Base-by-base conservation (phyloP, 2,888 invertebrate genomes). In the Perdita meconis region DNA sequence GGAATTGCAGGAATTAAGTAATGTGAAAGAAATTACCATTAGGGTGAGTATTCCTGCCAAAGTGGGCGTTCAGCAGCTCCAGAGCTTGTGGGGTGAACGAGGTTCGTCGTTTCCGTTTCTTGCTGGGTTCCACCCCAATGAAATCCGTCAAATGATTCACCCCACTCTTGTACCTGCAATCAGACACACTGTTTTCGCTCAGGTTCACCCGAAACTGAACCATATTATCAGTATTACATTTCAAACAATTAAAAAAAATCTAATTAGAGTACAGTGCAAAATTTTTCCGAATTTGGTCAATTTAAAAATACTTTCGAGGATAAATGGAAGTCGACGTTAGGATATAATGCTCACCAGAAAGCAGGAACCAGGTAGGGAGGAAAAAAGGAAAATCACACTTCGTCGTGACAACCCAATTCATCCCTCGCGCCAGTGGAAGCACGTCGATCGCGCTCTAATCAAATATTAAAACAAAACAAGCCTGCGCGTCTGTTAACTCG, bases 41-140 rank as follows among this genome's bases (percentile, higher is more conserved):
- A 42, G 99, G 99, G 95, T 99, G 99, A 68, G 98, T 99, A 93
- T 98, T 98, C 89, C 97, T 95, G 93, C 98, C 98, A 91, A 99
- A 99, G 93, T 98, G 98, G 71, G 97, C 97, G 93, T 98, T 99
- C 73, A 99, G 94, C 80, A 98, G 94, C 93, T 98, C 98, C 88
- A 99, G 93, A 13, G 99, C 99, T 93, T 98, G 98, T 0, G 98
- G 99, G 3, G 99, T 98, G 93, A 99, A 99, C 0, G 98, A 98
- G 42, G 99, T 99, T 89, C 99, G 95, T 88, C 98, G 94, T 93
- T 99, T 99, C 88, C 99, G 95, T 91, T 99, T 99, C 94, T 99
- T 99, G 76, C 98, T 98, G 3, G 98, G 98, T 92, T 98, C 98
- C 92, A 98, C 98, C 42, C 98, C 98, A 87, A 98, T 97, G 93